phyloP scores from a whole-genome alignment of 1,140 invertebrate species.

The Anastatus disparis region DNA sequence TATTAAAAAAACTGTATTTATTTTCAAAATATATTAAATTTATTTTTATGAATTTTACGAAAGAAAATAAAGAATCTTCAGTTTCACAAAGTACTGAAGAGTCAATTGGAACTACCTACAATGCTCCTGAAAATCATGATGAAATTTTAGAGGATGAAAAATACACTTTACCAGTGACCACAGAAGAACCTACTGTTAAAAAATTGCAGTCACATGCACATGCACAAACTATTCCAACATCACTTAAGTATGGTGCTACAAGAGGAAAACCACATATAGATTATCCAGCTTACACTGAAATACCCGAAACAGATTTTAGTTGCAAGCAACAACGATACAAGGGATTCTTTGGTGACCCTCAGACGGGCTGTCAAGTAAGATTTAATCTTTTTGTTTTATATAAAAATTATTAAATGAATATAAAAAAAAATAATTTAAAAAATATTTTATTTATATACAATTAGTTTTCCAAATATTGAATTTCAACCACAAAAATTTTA shows the following conservation, averaged over 20 bases:
- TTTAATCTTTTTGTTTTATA: neutral
- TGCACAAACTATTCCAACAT: slow-evolving; percentile 44
- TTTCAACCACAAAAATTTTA: neutral
- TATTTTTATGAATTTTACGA: neutral
- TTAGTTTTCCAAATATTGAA: neutral
- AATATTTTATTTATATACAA: neutral
- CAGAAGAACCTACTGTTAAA: slow-evolving; percentile 40
- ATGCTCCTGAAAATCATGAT: slow-evolving; percentile 51
- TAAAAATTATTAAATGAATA: no score
- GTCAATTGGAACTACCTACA: slow-evolving; percentile 47
- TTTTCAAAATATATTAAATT: neutral
- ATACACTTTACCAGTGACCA: slow-evolving; percentile 43
- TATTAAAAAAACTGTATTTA: neutral
- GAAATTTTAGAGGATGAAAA: slow-evolving; percentile 50
- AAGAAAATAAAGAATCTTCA: slow-evolving; percentile 4
- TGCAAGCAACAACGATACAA: slow-evolving; percentile 88
- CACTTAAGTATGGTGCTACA: slow-evolving; percentile 71
- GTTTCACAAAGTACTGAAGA: slow-evolving; percentile 41
- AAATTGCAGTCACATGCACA: slow-evolving; percentile 39
- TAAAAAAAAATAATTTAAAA: neutral
- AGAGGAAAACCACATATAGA: slow-evolving; percentile 83
- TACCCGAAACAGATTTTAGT: slow-evolving; percentile 82
- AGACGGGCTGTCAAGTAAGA: slow-evolving; percentile 83
- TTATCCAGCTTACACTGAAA: slow-evolving; percentile 81
- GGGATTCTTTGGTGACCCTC: slow-evolving; percentile 89